Evolutionary conservation across 2,888 invertebrate species (phyloP).

Genomic region (Actias luna): DNA sequence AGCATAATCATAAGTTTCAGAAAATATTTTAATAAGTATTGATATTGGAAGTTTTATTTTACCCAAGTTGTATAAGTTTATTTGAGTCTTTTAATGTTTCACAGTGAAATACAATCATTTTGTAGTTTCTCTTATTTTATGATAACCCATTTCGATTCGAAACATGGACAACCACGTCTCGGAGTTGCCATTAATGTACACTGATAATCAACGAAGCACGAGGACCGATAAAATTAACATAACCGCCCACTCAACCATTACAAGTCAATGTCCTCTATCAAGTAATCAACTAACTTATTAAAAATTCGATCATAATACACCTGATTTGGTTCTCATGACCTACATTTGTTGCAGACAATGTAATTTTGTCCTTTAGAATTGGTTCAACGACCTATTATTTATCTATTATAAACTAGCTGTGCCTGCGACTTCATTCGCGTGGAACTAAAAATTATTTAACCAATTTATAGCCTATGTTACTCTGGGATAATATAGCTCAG

Average conservation of each 20-base stretch:
- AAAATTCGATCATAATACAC: constrained; percentile 52
- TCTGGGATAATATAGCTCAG: too few relatives aligned
- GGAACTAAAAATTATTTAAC: too few relatives aligned
- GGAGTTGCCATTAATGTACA: neutral
- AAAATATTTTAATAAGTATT: too few relatives aligned
- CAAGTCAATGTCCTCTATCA: constrained; percentile 52
- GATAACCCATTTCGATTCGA: neutral
- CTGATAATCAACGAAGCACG: neutral
- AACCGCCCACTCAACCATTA: constrained; percentile 37
- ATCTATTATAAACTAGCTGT: neutral
- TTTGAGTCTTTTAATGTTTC: neutral
- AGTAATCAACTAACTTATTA: constrained; percentile 56
- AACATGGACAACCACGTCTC: neutral
- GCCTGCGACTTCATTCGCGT: too few relatives aligned
- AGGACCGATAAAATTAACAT: constrained; percentile 33
- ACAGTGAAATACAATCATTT: neutral
- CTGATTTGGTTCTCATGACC: constrained; percentile 62
- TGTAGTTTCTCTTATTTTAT: neutral
- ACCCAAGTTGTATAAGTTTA: neutral
- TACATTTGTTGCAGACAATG: constrained; percentile 48
- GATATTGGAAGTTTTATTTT: neutral
- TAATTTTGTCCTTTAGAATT: constrained; percentile 45
- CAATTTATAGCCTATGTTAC: too few relatives aligned
- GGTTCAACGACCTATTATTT: constrained; percentile 31
- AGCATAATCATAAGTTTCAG: too few relatives aligned